A percentile compares a stretch with the other conserved stretches of the same genome.
These are phyloP conservation scores for Cheilinus undulatus DNA, from an alignment of 2,113 vertebrate species.

Conservation along the genomic window DNA sequence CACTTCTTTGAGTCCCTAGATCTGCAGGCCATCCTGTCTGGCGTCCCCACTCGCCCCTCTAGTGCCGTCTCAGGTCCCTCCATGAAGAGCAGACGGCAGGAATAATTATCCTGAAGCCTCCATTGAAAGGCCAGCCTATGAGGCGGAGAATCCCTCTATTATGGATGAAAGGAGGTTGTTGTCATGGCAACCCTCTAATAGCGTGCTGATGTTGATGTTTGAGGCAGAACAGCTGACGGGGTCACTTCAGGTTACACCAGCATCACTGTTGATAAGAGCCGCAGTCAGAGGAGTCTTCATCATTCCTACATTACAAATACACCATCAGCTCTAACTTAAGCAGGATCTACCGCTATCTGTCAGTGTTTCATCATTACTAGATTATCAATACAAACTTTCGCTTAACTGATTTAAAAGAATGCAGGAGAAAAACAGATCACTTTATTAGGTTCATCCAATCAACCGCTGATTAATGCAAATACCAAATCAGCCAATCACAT, in stretches of 20 bases:
- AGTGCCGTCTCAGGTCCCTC: conserved; percentile 12
- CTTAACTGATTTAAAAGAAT: no score
- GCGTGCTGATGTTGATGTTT: conserved; percentile 25
- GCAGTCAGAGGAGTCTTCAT: neutral
- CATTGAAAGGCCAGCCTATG: conserved; percentile 71
- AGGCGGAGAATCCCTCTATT: conserved; percentile 61
- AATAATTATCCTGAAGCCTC: conserved; percentile 66
- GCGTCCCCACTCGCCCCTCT: neutral
- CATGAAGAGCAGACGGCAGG: conserved; percentile 58
- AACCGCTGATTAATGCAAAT: no score
- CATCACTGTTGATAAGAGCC: conserved; percentile 21
- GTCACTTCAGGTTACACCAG: conserved; percentile 48
- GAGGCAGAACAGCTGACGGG: conserved; percentile 46
- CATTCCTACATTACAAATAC: no score
- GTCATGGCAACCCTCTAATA: conserved; percentile 45
- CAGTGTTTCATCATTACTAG: no score
- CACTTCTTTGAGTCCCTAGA: conserved; percentile 3
- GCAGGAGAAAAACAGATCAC: no score
- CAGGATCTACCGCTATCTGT: no score
- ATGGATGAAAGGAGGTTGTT: conserved; percentile 61
- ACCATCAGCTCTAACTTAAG: no score
- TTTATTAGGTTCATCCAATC: no score
- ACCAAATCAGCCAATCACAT: no score
- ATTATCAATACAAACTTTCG: no score
- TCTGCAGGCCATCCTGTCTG: no score